Evolutionary conservation across 2,888 invertebrate species (phyloP), one percentile per base, ranked within the genome.

Genomic region (Synergus laeviventris): DNA sequence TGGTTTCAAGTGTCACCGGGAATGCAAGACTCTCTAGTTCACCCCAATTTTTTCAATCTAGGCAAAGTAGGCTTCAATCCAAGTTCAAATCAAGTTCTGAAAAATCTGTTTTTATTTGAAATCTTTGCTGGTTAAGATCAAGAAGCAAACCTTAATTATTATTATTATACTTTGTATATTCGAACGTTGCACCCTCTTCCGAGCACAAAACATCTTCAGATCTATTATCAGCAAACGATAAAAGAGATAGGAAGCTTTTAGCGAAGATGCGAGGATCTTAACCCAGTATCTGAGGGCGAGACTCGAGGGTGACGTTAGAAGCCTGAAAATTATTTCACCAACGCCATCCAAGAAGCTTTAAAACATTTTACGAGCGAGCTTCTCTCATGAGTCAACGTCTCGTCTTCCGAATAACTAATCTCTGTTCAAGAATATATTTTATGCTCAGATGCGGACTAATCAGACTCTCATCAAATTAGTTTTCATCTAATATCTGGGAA

Each of bases 1-100:
- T 42, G 75, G 84, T 80, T 78, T 85, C 84, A 81, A 81, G 79
- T 86, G 76, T 86, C 86, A 77, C 80, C 81, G 81, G 84, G 83
- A 81, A 79, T 76, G 49, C 54, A 73, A 80, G 75, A 70, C 36
- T 21, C 36, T 21, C 18, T 61, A 36, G 16, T 31, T 36, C 36
- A n/a, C 36, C n/a, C 36, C 38, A 61, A 61, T 61, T 36, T 61
- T 16, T 2, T 31, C 14, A 8, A 16, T 60, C 24, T 42, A 42
- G 42, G 14, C 14, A 8, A 16, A 36, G 14, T 42, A 42, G 42
- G 14, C 7, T 11, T 56, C 12, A 12, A 12, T 18, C 21, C 31
- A 31, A 31, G 5, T 31, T 31, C 7, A 31, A 31, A 31, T 31
- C 31, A 2, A 31, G 31, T 7, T 31, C 16, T 45, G 5, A 1